Evolutionary conservation across 1,140 invertebrate genomes (phyloP), one percentile per base, ranked within the genome.

Genomic region (Leptoteleia sp.): DNA sequence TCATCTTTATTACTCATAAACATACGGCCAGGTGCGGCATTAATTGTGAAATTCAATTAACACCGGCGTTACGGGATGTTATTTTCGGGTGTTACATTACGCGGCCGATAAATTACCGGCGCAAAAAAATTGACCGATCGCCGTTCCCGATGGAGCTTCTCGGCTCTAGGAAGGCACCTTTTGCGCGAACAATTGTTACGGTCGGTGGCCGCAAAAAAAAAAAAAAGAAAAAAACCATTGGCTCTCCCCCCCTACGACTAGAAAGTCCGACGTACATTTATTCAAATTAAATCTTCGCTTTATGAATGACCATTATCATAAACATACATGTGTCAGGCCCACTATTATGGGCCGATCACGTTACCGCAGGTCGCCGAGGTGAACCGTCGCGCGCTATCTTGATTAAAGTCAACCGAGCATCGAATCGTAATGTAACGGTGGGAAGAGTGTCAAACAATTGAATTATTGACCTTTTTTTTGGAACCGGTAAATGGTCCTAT

Each of bases 1-100:
- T 72, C 76, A 78, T 78, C 62, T 78, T 78, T 78, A 78, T 72
- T 78, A 68, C 61, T 68, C 61, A 54, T 67, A 78, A 78, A 78
- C 35, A 47, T 62, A 68, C 16, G n/a, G 31, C 31, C 38, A 40
- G 54, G 43, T 45, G 48, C 67, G 47, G 47, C 40, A 55, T 65
- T 72, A 72, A 72, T 68, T 72, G 55, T 48, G 40, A 65, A 72
- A 72, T 78, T 78, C 68, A 78, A 78, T 78, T 72, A 78, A 55
- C 68, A 72, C 62, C 15, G 31, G 17, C 55, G 73, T 62, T 70
- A 55, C 13, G 45, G 7, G 42, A 38, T 5, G 40, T 25, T 55
- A 25, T 31, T 55, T 62, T 47, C n/a, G 29, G 57, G 27, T 71
- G 55, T 40, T 72, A 50, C 43, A 43, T 43, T 52, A 35, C 22